Base-by-base conservation (phyloP, 2,113 vertebrate genomes). In the Myotis lucifugus region DNA sequence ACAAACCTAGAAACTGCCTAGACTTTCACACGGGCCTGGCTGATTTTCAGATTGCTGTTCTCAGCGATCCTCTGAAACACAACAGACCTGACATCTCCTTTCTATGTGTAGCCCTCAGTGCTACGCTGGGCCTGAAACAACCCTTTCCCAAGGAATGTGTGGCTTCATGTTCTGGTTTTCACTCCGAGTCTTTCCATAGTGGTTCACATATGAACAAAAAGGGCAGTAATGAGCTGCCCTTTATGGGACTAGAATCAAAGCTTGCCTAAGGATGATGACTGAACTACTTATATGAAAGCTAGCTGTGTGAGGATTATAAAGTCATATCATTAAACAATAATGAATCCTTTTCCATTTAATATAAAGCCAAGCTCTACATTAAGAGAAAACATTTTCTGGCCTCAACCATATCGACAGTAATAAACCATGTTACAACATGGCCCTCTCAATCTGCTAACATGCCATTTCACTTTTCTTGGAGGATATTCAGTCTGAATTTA, bases 361-460 rank as follows among this genome's bases (percentile, higher is more conserved):
- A 50, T 76, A 77, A 95, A 34, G 7, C 50, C 74, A 59, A 85
- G 8, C 2, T 54, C 69, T 25, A 25, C 59, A n/a, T 72, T 73
- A 88, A 83, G 29, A 95, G 50, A 92, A 15, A 93, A 64, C n/a
- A 77, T 52, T 81, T 70, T 83, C 90, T 87, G 32, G 4, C 56
- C 72, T 85, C 32, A 61, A 0, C 0, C 13, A 48, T 29, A 56
- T 34, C 61, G 14, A 72, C 61, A 46, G 90, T 66, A 56, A 81
- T 83, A 93, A 94, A 59, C 37, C 11, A 59, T 72, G 46, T 32
- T 40, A 46, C 23, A 40, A 77, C 76, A 70, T 54, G 18, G n/a
- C 2, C 11, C 5, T 66, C 12, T 85, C 66, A 34, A 89, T 29
- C 29, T 37, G 37, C 32, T 74, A 91, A 88, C 21, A 70, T 34